Evolutionary conservation across 2,797 vertebrate species (phyloP), one percentile per base, ranked within the genome.

Genomic region (Sciurus carolinensis): DNA sequence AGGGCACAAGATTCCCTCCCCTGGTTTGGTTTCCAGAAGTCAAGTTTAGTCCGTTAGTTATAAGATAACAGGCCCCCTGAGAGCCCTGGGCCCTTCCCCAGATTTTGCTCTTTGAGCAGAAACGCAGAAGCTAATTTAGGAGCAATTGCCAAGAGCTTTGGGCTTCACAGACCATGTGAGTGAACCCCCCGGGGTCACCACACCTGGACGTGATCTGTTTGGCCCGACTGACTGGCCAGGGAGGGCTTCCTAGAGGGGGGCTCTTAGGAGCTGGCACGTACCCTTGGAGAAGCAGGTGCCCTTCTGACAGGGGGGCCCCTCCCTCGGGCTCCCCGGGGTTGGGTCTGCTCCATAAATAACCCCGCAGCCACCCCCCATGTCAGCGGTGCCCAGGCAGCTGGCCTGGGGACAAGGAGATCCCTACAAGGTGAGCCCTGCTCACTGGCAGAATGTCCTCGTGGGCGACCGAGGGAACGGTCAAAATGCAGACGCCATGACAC

Each of bases 31-130:
- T 94, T 95, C 77, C 42, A 64, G 77, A 67, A 92, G 89, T 73
- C 85, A 81, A 91, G 71, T 71, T 85, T 28, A 80, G 76, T 88
- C 67, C 15, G 86, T 75, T 93, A 91, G 81, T 73, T 94, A 44
- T 88, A 94, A 94, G 50, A 22, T 95, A 66, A 94, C 33, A 83
- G 69, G 83, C 44, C 86, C 83, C 64, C 22, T 13, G 79, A 59
- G 89, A 93, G 71, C 50, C 64, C 57, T 20, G 42, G 14, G 59
- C 36, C 36, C 54, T 50, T 81, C n/a, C 57, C 26, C 1, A 33
- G 76, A 20, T 64, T 72, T 36, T 66, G 24, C 18, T 59, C 54
- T 93, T 84, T 59, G 12, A 92, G 47, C 26, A 59, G 54, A 90
- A 47, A 95, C 77, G 73, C 18, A 1, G 10, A 71, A 89, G 72